phyloP scores from a whole-genome alignment of 2,113 vertebrate genomes.

The Chloebia gouldiae region DNA sequence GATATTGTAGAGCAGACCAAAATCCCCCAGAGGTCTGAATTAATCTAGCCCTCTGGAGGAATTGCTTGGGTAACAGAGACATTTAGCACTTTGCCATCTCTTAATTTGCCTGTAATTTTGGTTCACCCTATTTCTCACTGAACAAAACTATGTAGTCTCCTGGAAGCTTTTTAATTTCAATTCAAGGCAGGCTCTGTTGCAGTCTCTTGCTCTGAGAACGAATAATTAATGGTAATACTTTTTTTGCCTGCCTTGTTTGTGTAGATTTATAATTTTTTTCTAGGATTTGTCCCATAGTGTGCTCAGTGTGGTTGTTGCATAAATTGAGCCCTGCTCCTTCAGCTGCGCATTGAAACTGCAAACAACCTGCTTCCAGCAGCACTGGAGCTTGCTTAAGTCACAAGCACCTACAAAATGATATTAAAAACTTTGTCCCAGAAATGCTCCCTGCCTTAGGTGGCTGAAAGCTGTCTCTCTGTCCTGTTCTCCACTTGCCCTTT shows the following conservation, averaged over 20 bases:
- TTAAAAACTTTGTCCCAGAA: background rate
- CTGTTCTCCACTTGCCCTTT: background rate
- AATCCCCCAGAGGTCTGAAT: background rate
- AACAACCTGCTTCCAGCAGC: background rate
- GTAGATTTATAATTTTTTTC: background rate
- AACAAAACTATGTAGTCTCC: background rate
- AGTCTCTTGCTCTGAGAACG: background rate
- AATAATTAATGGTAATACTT: background rate
- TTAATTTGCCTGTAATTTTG: slow-evolving; percentile 23
- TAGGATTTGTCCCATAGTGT: background rate
- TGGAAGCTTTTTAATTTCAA: background rate
- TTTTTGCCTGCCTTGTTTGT: background rate
- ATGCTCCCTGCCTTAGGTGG: background rate
- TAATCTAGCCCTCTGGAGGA: background rate
- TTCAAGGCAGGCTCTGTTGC: background rate
- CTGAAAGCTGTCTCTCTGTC: background rate
- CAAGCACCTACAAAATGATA: background rate
- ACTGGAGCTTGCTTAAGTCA: background rate
- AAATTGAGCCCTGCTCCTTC: background rate
- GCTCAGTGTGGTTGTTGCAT: background rate
- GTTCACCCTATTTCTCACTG: background rate
- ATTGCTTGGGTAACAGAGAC: background rate
- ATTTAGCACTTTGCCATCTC: background rate
- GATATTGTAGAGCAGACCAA: background rate
- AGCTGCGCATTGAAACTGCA: background rate